These are phyloP conservation scores for Pedionomus torquatus DNA, from an alignment of 2,113 vertebrate genomes.

Conservation along the genomic window DNA sequence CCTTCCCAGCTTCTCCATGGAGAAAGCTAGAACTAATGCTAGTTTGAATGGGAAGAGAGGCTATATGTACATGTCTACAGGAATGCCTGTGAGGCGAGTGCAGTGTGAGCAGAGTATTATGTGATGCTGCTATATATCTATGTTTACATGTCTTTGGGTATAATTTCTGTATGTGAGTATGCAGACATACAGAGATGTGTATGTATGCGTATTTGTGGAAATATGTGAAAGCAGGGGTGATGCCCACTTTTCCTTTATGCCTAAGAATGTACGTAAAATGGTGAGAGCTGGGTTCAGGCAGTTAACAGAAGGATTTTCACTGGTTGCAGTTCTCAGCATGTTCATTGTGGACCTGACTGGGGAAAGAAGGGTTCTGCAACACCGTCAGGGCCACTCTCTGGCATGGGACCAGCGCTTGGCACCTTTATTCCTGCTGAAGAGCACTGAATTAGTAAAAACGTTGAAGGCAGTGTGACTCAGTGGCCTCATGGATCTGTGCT, in stretches of 20 bases:
- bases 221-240: neutral
- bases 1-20: neutral
- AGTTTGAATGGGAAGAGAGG: neutral
- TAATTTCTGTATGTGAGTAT: neutral
- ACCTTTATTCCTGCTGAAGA: neutral
- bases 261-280: rapidly evolving
- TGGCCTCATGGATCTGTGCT: neutral
- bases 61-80: no score
- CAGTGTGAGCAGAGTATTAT: rapidly evolving
- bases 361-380: neutral
- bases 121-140: neutral
- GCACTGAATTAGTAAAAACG: neutral
- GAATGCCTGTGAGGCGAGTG: neutral
- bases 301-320: neutral
- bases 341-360: neutral
- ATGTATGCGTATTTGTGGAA: neutral
- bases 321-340: rapidly evolving
- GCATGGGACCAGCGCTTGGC: neutral
- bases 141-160: neutral
- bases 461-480: neutral
- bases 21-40: neutral
- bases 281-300: neutral
- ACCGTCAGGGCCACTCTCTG: neutral
- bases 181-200: no score
- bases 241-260: neutral